Evolutionary conservation across 2,888 invertebrate species (phyloP), one percentile per base, ranked within the genome.

Genomic region (Hypselothyrea guttata): DNA sequence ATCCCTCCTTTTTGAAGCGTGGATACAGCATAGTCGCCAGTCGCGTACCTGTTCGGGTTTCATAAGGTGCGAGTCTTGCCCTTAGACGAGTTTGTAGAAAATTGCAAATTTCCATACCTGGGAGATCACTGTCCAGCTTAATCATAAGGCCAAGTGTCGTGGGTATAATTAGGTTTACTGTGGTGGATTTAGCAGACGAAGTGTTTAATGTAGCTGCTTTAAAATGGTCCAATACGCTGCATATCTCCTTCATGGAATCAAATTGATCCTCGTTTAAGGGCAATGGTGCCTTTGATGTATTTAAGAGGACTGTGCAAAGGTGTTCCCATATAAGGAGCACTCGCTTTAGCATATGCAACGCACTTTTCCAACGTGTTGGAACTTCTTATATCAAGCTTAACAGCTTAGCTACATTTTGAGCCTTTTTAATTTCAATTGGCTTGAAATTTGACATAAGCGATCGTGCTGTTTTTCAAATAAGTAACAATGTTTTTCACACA

Each of bases 371-470:
- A 33, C 41, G 33, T 13, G 41, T 49, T n/a, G 34, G 41, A 5
- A 34, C 49, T 41, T 49, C 41, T 12, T 51, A 16, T 8, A 16
- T 13, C 37, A 37, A 16, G 16, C 37, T 37, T 15, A 16, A 37
- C 15, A 16, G 37, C 16, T 37, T 37, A 9, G 16, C 16, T 15
- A 37, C 16, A 37, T 37, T 16, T 37, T 37, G 37, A 37, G 51
- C 16, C 12, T 28, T 18, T 38, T 38, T 40, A 49, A 31, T 40
- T n/a, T n/a, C n/a, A n/a, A n/a, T n/a, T n/a, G n/a, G n/a, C n/a
- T n/a, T n/a, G n/a, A n/a, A n/a, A n/a, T n/a, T 49, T 49, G 8
- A 18, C 48, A 40, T 49, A 49, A 11, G 48, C 48, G 15, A 49
- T 49, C 11, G 48, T 12, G 38, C 48, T 49, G 31, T 30, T 49